Evolutionary conservation across 2,797 vertebrate genomes (phyloP).

Genomic region (Sebastes miniatus): DNA sequence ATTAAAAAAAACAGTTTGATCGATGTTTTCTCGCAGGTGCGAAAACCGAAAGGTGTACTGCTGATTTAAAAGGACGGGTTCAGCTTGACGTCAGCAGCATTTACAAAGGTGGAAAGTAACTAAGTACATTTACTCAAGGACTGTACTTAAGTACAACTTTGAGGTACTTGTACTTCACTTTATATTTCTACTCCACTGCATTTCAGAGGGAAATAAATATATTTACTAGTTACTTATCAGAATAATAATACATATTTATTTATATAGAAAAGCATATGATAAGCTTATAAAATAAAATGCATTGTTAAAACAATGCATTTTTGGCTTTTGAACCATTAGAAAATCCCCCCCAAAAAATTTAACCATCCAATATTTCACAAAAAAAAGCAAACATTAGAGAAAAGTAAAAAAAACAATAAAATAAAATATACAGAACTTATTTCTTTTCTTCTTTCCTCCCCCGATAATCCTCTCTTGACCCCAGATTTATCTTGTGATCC

Average conservation of each 20-base stretch:
- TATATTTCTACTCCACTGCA: background rate
- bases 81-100: background rate
- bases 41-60: background rate
- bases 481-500: too few relatives aligned
- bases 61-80: background rate
- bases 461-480: too few relatives aligned
- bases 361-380: background rate
- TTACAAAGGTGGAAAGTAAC: background rate
- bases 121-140: background rate
- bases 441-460: background rate
- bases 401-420: background rate
- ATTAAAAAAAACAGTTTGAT: background rate
- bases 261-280: background rate
- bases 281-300: background rate
- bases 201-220: background rate
- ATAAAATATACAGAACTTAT: background rate
- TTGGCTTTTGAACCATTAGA: background rate
- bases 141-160: background rate
- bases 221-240: background rate
- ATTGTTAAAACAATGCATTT: background rate
- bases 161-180: background rate
- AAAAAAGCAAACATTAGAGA: background rate
- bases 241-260: background rate
- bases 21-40: background rate
- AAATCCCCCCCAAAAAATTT: background rate